phyloP scores from a whole-genome alignment of 2,888 invertebrate species.

The Omphaloscelis lunosa region DNA sequence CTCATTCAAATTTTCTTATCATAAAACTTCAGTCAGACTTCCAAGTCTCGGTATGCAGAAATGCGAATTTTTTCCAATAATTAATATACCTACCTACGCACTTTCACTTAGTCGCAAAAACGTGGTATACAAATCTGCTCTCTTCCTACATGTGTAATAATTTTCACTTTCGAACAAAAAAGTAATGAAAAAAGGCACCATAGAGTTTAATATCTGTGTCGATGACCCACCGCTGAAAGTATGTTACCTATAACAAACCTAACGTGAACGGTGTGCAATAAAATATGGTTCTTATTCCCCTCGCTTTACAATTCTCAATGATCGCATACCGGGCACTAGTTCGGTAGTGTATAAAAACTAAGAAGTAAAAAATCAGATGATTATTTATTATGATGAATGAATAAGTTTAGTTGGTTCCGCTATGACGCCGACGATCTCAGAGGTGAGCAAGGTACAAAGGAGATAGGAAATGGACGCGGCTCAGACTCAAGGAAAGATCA shows the following conservation, averaged over 20 bases:
- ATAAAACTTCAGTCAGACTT: conserved; percentile 38
- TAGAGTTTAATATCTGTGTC: conserved; percentile 76
- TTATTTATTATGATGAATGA: conserved; percentile 79
- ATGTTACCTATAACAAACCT: conserved; percentile 66
- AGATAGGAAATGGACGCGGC: conserved; percentile 46
- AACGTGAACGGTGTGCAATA: conserved; percentile 53
- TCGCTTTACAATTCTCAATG: conserved; percentile 62
- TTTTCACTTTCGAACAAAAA: conserved; percentile 82
- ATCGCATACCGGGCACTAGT: conserved; percentile 50
- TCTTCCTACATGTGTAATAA: conserved; percentile 65
- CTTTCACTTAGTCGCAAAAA: conserved; percentile 69
- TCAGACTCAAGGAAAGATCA: conserved; percentile 27
- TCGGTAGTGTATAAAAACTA: conserved; percentile 67
- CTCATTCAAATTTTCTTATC: conserved; percentile 45
- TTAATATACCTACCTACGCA: conserved; percentile 51
- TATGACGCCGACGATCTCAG: conserved; percentile 56
- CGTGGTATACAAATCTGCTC: conserved; percentile 55
- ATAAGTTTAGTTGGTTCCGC: conserved; percentile 66
- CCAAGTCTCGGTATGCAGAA: conserved; percentile 43
- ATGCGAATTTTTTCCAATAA: conserved; percentile 56
- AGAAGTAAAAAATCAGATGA: conserved; percentile 73
- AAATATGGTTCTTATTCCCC: conserved; percentile 72
- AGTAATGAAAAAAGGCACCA: conserved; percentile 70
- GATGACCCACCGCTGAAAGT: conserved; percentile 80
- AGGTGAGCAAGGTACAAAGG: conserved; percentile 64